These are phyloP conservation scores for Dasyornis broadbenti DNA, from an alignment of 2,113 vertebrate genomes.

Conservation along the genomic window DNA sequence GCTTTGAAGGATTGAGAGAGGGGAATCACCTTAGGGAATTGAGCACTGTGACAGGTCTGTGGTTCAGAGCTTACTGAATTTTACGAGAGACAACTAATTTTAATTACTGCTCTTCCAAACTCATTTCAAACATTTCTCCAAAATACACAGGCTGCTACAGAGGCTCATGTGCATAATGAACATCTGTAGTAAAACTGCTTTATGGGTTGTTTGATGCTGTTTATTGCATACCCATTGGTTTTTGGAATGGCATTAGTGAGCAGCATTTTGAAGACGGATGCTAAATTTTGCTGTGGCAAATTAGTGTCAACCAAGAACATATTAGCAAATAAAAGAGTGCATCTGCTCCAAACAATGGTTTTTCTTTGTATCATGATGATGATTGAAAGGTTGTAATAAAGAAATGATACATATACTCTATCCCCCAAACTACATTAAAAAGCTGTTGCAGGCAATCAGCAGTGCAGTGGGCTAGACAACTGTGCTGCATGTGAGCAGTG, in stretches of 20 bases:
- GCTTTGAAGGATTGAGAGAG: background rate
- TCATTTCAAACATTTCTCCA: constrained; percentile 42
- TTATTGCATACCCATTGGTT: constrained; percentile 26
- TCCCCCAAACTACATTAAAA: constrained; percentile 32
- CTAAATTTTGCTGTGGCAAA: constrained; percentile 24
- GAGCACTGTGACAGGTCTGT: background rate
- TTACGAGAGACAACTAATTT: background rate
- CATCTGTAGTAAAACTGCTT: constrained; percentile 61
- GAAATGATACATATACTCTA: constrained; percentile 41
- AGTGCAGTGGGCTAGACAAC: background rate
- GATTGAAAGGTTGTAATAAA: constrained; percentile 42
- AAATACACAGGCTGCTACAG: constrained; percentile 37
- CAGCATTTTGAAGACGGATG: constrained; percentile 29
- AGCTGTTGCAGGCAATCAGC: background rate
- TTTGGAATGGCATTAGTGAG: constrained; percentile 23
- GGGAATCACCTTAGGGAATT: background rate
- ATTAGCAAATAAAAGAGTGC: constrained; percentile 52
- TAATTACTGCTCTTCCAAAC: constrained; percentile 38
- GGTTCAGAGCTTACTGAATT: background rate
- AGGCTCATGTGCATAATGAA: constrained; percentile 58
- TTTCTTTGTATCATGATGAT: constrained; percentile 33
- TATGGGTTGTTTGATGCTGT: constrained; percentile 8
- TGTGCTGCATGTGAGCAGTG: accelerated
- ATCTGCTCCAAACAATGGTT: constrained; percentile 24
- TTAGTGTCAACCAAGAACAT: constrained; percentile 33